Base-by-base conservation (phyloP, 2,888 invertebrate species). In the Leucania comma region DNA sequence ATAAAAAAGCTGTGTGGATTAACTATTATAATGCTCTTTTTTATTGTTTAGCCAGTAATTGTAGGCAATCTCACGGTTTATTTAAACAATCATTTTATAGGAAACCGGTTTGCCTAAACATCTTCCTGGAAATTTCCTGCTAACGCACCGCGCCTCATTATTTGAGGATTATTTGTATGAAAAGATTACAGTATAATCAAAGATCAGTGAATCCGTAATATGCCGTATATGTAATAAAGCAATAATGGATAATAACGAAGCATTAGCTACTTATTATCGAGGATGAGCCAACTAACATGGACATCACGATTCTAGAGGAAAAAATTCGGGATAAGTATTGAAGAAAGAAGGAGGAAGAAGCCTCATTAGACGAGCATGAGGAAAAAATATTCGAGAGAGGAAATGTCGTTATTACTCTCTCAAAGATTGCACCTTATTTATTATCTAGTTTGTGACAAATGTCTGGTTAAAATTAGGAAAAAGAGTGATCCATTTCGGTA, bases 281-380 rank as follows among this genome's bases (percentile, higher is more conserved):
- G 78, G 78, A 75, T 74, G 71, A 74, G 76, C 81, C 81, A 46
- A 86, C 84, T 88, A 82, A 78, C 84, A 86, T 87, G 85, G 86
- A 82, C 85, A 88, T 89, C 89, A 89, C 87, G 87, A 85, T 81
- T 81, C 76, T 68, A 71, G 76, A 84, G 88, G 87, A 89, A 90
- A 90, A 89, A 86, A 86, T 85, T 87, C 80, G 75, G 84, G 80
- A 82, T 81, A 83, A 85, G 85, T 85, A 89, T 86, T 85, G 82
- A 84, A 86, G 76, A 68, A 75, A 42, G 65, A 72, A 50, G 14
- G 50, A 57, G 79, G 86, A 85, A 85, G 88, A 86, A 84, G 87
- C 82, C 87, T 90, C 90, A 87, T 90, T 90, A 90, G 89, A 84
- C 82, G 68, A 78, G 85, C 84, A 87, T 84, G 73, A 83, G 86